Evolutionary conservation across 92 coral and sea anemone species (phyloP).

Genomic region (Zoanthus gigantus): DNA sequence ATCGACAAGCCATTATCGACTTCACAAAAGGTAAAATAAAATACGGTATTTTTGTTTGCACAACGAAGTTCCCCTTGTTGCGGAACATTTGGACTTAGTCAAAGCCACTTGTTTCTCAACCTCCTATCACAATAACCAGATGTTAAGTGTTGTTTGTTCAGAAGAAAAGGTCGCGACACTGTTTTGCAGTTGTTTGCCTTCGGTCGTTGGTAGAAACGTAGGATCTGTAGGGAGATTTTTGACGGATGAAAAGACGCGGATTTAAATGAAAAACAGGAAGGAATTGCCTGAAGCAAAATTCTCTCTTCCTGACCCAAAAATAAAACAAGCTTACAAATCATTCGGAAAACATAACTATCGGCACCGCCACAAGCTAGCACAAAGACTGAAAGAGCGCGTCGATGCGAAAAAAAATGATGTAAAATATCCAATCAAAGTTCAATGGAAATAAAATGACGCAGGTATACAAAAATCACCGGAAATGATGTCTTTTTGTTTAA

Average conservation of each 20-base stretch:
- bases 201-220: neutral
- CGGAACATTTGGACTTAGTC: neutral
- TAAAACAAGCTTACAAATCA: constrained; percentile 25
- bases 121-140: constrained; percentile 50
- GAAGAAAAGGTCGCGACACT: constrained; percentile 43
- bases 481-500: constrained; percentile 51
- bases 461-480: constrained; percentile 85
- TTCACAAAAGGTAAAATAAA: constrained; percentile 5
- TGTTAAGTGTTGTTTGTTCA: constrained; percentile 58
- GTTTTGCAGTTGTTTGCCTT: constrained; percentile 23
- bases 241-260: constrained; percentile 26
- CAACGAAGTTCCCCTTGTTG: neutral
- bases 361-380: neutral
- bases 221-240: neutral
- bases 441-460: constrained; percentile 45
- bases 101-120: constrained; percentile 21
- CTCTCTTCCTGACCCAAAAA: constrained; percentile 16
- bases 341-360: neutral
- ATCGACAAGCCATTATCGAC: constrained; percentile 17
- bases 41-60: neutral
- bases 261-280: constrained; percentile 45
- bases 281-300: neutral
- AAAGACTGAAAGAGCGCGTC: neutral
- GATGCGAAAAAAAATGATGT: neutral
- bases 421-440: constrained; percentile 49